phyloP scores from a whole-genome alignment of 1,140 invertebrate genomes.

The Euwallacea fornicatus region DNA sequence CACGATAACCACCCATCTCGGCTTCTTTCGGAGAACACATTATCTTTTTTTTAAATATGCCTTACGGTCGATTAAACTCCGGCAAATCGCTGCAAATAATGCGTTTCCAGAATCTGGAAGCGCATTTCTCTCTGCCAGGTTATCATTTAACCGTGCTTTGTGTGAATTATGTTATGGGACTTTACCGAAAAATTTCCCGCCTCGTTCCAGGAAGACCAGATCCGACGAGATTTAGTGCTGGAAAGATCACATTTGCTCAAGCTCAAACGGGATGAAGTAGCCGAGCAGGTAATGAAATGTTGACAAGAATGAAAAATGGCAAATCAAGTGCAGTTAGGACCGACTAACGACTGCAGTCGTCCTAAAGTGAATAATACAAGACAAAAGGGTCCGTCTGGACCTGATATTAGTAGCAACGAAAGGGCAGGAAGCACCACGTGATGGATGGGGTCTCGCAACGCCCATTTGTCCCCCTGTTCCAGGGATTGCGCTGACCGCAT shows the following conservation, averaged over 20 bases:
- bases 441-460: conserved; percentile 34
- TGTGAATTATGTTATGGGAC: conserved; percentile 19
- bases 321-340: conserved; percentile 32
- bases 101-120: conserved; percentile 30
- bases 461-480: conserved; percentile 23
- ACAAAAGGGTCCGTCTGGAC: conserved; percentile 34
- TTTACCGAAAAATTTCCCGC: conserved; percentile 16
- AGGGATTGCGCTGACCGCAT: conserved; percentile 28
- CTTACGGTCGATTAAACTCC: conserved; percentile 28
- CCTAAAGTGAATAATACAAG: conserved; percentile 37
- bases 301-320: conserved; percentile 27
- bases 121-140: conserved; percentile 25
- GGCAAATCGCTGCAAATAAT: conserved; percentile 29
- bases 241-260: background rate
- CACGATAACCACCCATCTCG: conserved; percentile 9
- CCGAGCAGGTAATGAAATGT: background rate
- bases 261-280: background rate
- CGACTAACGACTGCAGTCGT: conserved; percentile 26
- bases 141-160: conserved; percentile 25
- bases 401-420: conserved; percentile 36
- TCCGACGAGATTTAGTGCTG: background rate
- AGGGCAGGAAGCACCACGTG: conserved; percentile 33
- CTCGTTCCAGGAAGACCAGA: background rate
- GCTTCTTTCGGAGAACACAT: conserved; percentile 18
- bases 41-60: conserved; percentile 32